Conservation (phyloP, 64 coral and sea anemone species). For the Anthopleura sola region DNA sequence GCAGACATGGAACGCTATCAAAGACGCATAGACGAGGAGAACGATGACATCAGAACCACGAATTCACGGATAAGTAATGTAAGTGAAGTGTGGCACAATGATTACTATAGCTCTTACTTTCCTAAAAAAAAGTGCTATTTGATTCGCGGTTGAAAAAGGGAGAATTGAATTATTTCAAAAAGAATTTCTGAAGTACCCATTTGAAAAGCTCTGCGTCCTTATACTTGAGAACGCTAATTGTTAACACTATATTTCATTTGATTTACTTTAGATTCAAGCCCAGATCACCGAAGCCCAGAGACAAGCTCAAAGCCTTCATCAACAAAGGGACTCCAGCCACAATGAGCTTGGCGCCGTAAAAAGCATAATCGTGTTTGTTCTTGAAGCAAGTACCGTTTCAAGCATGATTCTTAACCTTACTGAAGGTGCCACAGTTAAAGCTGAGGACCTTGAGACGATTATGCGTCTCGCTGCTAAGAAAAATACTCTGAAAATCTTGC, state of each 20-base stretch:
- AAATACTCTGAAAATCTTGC: slow-evolving; percentile 31
- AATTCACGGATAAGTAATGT: slow-evolving; percentile 24
- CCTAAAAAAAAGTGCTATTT: no score
- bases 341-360: slow-evolving; percentile 32
- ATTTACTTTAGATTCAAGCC: background rate
- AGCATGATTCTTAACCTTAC: slow-evolving; percentile 14
- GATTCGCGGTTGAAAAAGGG: no score
- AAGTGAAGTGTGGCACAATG: no score
- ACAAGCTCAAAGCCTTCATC: background rate
- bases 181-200: background rate
- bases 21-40: slow-evolving; percentile 1
- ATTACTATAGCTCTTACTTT: no score
- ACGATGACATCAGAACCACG: slow-evolving; percentile 19
- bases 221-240: no score
- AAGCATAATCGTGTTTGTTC: slow-evolving; percentile 17
- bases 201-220: background rate
- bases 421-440: background rate
- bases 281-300: background rate
- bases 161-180: background rate
- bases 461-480: slow-evolving; percentile 31
- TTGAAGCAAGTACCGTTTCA: slow-evolving; percentile 37
- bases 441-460: slow-evolving; percentile 31
- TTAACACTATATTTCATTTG: background rate
- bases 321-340: slow-evolving; percentile 21
- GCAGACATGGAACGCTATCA: slow-evolving; percentile 27